Percentiles rank a stretch among this genome's conserved stretches.
phyloP scores from a whole-genome alignment of 2,113 vertebrate species.

The Ifrita kowaldi region DNA sequence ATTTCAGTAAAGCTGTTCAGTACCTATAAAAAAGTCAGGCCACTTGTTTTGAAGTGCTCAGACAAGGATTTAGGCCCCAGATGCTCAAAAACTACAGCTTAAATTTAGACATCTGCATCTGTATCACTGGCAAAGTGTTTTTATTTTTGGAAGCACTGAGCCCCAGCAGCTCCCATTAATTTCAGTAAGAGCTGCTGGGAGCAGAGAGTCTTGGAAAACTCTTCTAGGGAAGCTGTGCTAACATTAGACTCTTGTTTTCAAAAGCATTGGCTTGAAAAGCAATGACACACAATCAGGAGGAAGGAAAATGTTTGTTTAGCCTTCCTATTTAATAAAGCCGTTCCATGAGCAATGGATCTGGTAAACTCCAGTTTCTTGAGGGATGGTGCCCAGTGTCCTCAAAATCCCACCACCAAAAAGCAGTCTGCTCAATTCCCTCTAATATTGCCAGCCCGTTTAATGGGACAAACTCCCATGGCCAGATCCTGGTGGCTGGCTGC shows the following conservation, averaged over 20 bases:
- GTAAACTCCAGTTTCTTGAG: slow-evolving; percentile 4
- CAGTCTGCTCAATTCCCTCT: background rate
- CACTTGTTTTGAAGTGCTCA: slow-evolving; percentile 20
- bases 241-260: slow-evolving; percentile 55
- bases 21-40: background rate
- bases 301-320: slow-evolving; percentile 50
- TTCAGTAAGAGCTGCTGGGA: slow-evolving; percentile 39
- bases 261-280: slow-evolving; percentile 30
- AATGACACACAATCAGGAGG: slow-evolving; percentile 40
- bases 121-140: slow-evolving; percentile 13
- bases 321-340: background rate
- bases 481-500: background rate
- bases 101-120: slow-evolving; percentile 53
- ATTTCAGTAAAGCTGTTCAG: background rate
- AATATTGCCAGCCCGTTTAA: background rate
- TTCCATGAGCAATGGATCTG: background rate
- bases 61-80: background rate
- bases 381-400: background rate
- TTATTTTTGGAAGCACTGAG: slow-evolving; percentile 59
- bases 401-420: background rate
- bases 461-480: background rate
- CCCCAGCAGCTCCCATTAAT: slow-evolving; percentile 37
- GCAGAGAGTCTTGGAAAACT: slow-evolving; percentile 40
- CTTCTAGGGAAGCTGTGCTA: slow-evolving; percentile 44
- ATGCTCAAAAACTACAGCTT: slow-evolving; percentile 39